A percentile compares a stretch with the other conserved stretches of the same genome.
phyloP scores from a whole-genome alignment of 1,140 invertebrate species.

The Sitodiplosis mosellana region DNA sequence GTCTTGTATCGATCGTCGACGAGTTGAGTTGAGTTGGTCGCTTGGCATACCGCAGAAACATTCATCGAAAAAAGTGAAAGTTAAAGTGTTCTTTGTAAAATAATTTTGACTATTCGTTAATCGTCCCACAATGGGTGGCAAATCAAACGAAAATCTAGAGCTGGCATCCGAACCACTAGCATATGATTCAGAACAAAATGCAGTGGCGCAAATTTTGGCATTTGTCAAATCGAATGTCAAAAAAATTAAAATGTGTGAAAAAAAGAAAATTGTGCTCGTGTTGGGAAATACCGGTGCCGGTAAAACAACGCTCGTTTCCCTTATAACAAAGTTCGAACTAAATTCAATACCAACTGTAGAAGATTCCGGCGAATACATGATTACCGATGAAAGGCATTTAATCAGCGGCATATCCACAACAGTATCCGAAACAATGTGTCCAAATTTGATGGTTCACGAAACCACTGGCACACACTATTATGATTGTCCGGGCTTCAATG shows the following conservation, averaged over 20 bases:
- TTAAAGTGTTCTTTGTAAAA: too few relatives aligned
- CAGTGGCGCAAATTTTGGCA: background rate
- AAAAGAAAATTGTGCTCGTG: background rate
- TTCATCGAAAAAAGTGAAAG: too few relatives aligned
- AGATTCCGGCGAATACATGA: background rate
- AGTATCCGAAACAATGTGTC: background rate
- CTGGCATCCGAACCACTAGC: too few relatives aligned
- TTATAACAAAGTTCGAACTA: background rate
- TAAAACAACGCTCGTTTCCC: background rate
- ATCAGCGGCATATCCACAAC: background rate
- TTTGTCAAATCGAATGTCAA: background rate
- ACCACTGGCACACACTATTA: background rate
- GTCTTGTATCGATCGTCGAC: too few relatives aligned
- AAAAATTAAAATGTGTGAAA: background rate
- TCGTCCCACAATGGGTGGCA: too few relatives aligned
- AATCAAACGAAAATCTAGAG: too few relatives aligned
- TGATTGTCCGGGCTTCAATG: background rate
- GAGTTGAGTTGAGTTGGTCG: too few relatives aligned
- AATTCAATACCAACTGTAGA: background rate
- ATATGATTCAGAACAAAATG: too few relatives aligned
- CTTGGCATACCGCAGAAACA: too few relatives aligned
- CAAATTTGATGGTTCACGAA: background rate
- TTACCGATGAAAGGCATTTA: background rate
- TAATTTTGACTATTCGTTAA: too few relatives aligned
- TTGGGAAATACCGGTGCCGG: background rate